A percentile compares a stretch with the other conserved stretches of the same genome.
phyloP scores from a whole-genome alignment of 2,888 invertebrate species.

The Coleophora flavipennella region DNA sequence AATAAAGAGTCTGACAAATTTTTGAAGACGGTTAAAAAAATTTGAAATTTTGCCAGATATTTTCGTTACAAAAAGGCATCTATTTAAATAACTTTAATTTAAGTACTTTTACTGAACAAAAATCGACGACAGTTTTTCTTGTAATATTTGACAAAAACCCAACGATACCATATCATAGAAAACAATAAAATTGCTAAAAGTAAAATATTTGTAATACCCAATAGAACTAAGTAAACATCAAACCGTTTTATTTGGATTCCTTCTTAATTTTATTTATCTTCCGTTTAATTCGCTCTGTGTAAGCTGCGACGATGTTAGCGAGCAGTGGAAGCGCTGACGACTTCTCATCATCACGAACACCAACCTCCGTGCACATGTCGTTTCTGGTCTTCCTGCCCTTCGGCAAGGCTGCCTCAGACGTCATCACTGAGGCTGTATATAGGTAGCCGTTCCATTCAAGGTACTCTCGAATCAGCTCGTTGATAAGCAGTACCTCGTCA shows the following conservation, averaged over 20 bases:
- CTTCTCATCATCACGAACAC: constrained; percentile 66
- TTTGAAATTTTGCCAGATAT: too few species aligned
- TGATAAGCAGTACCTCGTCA: constrained; percentile 65
- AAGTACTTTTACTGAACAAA: too few species aligned
- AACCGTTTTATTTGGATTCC: constrained; percentile 12
- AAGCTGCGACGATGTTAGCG: constrained; percentile 68
- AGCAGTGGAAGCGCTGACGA: constrained; percentile 65
- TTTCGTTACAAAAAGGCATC: too few species aligned
- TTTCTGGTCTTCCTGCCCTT: constrained; percentile 31
- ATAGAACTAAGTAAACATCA: too few species aligned
- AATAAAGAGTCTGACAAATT: too few species aligned
- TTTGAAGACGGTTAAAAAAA: too few species aligned
- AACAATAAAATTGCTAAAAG: too few species aligned
- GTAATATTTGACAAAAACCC: too few species aligned
- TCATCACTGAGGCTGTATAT: constrained; percentile 72
- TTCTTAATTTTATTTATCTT: constrained; percentile 50
- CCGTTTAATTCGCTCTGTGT: constrained; percentile 59
- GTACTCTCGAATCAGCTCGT: constrained; percentile 78
- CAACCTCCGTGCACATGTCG: constrained; percentile 54
- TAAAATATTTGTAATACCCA: too few species aligned
- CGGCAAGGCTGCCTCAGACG: constrained; percentile 57
- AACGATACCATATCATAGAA: too few species aligned
- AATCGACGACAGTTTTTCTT: too few species aligned
- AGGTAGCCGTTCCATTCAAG: constrained; percentile 80
- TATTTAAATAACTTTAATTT: too few species aligned